Evolutionary conservation across 1,140 invertebrate genomes (phyloP).

Genomic region (Ceratina australensis): DNA sequence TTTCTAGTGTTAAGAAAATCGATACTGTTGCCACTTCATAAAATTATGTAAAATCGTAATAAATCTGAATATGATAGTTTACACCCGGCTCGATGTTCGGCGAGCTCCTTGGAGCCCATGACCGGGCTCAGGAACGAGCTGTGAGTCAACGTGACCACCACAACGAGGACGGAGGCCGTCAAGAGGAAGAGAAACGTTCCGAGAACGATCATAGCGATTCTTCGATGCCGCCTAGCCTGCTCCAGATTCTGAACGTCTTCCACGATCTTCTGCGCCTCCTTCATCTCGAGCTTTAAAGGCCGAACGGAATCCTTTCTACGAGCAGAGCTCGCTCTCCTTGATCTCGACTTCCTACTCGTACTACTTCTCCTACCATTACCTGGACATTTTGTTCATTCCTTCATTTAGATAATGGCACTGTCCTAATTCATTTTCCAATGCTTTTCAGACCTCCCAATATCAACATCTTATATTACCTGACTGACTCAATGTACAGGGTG

Average conservation of each 20-base stretch:
- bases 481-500: no score
- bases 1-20: no score
- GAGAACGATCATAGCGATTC: constrained; percentile 83
- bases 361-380: constrained; percentile 74
- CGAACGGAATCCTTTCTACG: constrained; percentile 73
- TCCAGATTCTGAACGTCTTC: constrained; percentile 69
- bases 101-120: constrained; percentile 67
- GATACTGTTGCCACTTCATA: constrained; percentile 10
- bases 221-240: constrained; percentile 82
- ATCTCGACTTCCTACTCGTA: constrained; percentile 63
- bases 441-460: background rate
- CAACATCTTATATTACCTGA: no score
- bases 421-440: background rate
- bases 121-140: constrained; percentile 78
- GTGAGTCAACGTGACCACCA: constrained; percentile 87
- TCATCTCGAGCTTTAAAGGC: constrained; percentile 75
- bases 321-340: constrained; percentile 59
- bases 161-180: constrained; percentile 84
- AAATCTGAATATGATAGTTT: constrained; percentile 64
- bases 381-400: constrained; percentile 53
- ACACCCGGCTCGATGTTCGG: constrained; percentile 70
- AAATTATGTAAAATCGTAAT: no score
- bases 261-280: constrained; percentile 64
- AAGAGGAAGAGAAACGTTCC: constrained; percentile 85
- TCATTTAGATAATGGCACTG: background rate